Conservation (phyloP, 2,113 vertebrate species). For the Indicator maculatus region DNA sequence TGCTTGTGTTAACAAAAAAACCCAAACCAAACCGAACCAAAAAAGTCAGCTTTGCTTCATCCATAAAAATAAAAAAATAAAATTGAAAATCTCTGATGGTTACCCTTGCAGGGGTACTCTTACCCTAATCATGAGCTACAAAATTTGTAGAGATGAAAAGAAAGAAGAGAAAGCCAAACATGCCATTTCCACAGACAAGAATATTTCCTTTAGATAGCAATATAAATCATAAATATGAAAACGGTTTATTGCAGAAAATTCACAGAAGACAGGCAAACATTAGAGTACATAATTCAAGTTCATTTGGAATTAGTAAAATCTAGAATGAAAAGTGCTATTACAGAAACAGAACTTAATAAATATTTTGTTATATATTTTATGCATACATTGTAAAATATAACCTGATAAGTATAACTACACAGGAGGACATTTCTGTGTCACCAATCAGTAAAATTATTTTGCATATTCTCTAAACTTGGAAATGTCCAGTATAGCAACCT, state of each 20-base stretch:
- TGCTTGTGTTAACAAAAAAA: not conserved
- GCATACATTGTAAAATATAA: not conserved
- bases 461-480: not conserved
- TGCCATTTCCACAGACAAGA: rapidly evolving
- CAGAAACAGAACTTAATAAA: not conserved
- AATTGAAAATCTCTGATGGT: not conserved
- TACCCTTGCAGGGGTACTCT: not conserved
- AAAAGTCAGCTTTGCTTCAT: not conserved
- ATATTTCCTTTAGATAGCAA: not conserved
- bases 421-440: not conserved
- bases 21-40: too few relatives aligned
- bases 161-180: not conserved
- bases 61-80: not conserved
- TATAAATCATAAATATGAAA: not conserved
- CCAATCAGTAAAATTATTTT: not conserved
- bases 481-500: not conserved
- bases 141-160: not conserved
- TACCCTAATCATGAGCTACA: not conserved
- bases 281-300: not conserved
- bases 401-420: not conserved
- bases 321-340: not conserved
- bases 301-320: not conserved
- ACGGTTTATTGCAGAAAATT: not conserved
- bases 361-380: not conserved
- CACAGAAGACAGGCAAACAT: not conserved